Evolutionary conservation across 1,140 invertebrate genomes (phyloP), one percentile per base, ranked within the genome.

Genomic region (Listronotus oregonensis): DNA sequence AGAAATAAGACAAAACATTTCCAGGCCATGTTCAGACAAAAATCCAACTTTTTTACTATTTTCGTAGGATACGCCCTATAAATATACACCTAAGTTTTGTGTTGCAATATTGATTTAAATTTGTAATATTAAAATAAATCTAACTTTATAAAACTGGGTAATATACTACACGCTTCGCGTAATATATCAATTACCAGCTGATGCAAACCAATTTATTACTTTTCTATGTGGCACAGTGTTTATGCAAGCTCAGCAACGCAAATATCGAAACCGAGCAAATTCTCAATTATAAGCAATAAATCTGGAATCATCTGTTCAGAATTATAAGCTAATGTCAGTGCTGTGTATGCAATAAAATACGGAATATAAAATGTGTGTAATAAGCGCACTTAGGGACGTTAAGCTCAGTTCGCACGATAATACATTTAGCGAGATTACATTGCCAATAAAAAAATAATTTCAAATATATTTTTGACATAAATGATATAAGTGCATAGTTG

Each of bases 261-360:
- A 59, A 59, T 59, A 59, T 47, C 31, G 57, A 59, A 49, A 59
- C 57, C 21, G 18, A 32, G 57, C 57, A 59, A 59, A 59, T 49
- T 59, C 57, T 31, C 57, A 59, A 59, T 59, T 59, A 59, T 59
- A 49, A 43, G 27, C 57, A 17, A 59, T 59, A 59, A 59, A 59
- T 59, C 43, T 49, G 10, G 57, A 31, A 59, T 59, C 57, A 59
- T 59, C 57, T 59, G 57, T 46, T 49, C 46, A 42, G 44, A 59
- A 59, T 59, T 57, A 49, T 31, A 39, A 42, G 46, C 57, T 49
- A 49, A 59, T 59, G 57, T 49, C 43, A 59, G 21, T 49, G 43
- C 43, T 59, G 57, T 59, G 57, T 42, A 39, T 49, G 57, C 57
- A 49, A 59, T 59, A 59, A 59, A 47, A 49, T 39, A 39, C 57